Percentiles rank a stretch among this genome's conserved stretches.
These are phyloP conservation scores for Drosophila suzukii DNA, from an alignment of 1,140 invertebrate species.

Conservation along the genomic window DNA sequence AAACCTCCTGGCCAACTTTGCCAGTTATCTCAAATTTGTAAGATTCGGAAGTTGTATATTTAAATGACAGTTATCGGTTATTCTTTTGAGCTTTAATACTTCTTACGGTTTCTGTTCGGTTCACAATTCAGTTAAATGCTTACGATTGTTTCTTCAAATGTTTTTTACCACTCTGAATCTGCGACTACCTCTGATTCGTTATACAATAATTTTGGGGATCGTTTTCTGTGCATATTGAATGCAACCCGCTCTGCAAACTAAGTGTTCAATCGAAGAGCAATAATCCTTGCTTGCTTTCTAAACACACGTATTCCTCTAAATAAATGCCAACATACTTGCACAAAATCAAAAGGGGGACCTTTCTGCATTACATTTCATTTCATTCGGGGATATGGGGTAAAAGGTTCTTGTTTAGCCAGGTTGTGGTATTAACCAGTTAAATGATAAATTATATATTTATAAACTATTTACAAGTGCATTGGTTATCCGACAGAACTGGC, in stretches of 20 bases:
- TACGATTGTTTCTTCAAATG: slow-evolving; percentile 59
- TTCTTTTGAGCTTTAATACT: slow-evolving; percentile 75
- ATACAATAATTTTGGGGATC: slow-evolving; percentile 19
- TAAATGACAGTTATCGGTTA: slow-evolving; percentile 55
- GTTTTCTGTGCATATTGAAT: slow-evolving; percentile 32
- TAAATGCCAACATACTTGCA: slow-evolving; percentile 46
- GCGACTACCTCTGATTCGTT: slow-evolving; percentile 34
- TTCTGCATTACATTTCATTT: slow-evolving; percentile 1
- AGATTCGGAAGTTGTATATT: slow-evolving; percentile 51
- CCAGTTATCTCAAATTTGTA: slow-evolving; percentile 26
- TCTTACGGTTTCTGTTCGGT: slow-evolving; percentile 62
- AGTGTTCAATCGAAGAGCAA: slow-evolving; percentile 39
- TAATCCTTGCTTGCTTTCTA: slow-evolving; percentile 36
- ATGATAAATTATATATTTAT: slow-evolving; percentile 68
- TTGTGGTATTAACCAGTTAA: slow-evolving; percentile 51
- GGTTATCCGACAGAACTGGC: slow-evolving; percentile 77
- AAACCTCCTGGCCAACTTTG: slow-evolving; percentile 16
- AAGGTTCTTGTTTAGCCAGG: slow-evolving; percentile 36
- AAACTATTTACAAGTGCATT: slow-evolving; percentile 81
- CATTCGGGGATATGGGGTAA: background rate
- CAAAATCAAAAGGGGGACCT: slow-evolving; percentile 6
- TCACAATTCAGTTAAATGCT: slow-evolving; percentile 65
- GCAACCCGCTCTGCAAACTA: slow-evolving; percentile 46
- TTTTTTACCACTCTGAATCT: slow-evolving; percentile 33
- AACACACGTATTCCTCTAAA: slow-evolving; percentile 39